These are phyloP conservation scores for Scaptomyza cyrtandrae DNA, from an alignment of 2,888 invertebrate genomes.

Conservation along the genomic window DNA sequence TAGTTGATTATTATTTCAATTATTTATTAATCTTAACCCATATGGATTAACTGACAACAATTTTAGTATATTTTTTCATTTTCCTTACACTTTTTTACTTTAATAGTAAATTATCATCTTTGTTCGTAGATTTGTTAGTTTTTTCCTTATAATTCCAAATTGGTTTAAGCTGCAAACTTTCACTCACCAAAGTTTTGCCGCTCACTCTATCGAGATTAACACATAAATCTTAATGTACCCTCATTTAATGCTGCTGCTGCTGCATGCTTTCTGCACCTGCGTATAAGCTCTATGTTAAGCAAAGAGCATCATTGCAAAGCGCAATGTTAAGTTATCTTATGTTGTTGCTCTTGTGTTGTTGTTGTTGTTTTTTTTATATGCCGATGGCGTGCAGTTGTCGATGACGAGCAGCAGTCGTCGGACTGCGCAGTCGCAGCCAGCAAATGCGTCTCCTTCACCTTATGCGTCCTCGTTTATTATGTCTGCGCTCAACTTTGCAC, in stretches of 20 bases:
- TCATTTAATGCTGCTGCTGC: neutral
- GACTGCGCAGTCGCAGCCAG: constrained; percentile 61
- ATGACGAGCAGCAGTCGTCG: constrained; percentile 58
- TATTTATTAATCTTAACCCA: too few species aligned
- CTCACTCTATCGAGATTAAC: constrained; percentile 1
- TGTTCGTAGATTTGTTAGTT: too few species aligned
- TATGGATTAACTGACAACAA: too few species aligned
- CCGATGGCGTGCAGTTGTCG: constrained; percentile 74
- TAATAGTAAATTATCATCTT: too few species aligned
- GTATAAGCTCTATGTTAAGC: constrained; percentile 20
- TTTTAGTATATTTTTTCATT: too few species aligned
- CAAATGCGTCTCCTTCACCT: constrained; percentile 30
- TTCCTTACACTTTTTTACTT: too few species aligned
- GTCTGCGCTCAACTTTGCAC: constrained; percentile 80
- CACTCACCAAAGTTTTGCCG: neutral
- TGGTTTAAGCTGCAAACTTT: neutral
- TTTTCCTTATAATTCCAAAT: too few species aligned
- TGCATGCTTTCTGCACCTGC: constrained; percentile 13
- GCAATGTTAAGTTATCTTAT: constrained; percentile 27
- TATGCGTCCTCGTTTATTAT: constrained; percentile 60
- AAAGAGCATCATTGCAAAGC: constrained; percentile 39
- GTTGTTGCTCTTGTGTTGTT: constrained; percentile 19
- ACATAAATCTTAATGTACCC: constrained; percentile 10
- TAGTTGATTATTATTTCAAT: too few species aligned
- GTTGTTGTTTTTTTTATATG: constrained; percentile 52